Percentiles rank a stretch among this genome's conserved stretches.
These are phyloP conservation scores for Labroides dimidiatus DNA, from an alignment of 2,797 vertebrate species.

Conservation along the genomic window DNA sequence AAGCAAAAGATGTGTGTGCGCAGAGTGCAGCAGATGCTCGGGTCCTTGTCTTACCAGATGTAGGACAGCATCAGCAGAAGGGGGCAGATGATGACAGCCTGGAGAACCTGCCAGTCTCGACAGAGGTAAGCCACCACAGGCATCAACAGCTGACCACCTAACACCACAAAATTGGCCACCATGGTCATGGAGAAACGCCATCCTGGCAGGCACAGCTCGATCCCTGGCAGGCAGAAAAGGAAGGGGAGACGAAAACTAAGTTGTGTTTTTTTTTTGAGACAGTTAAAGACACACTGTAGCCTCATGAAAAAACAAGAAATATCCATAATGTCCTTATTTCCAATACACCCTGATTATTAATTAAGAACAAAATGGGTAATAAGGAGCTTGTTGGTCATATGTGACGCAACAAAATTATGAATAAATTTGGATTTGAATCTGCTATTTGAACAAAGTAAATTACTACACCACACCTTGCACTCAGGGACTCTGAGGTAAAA, in stretches of 20 bases:
- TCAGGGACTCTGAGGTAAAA: neutral
- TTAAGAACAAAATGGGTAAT: no score
- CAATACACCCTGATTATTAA: no score
- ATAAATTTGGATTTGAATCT: neutral
- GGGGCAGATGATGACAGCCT: constrained; percentile 94
- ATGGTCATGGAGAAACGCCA: constrained; percentile 97
- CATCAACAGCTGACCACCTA: constrained; percentile 95
- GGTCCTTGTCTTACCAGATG: constrained; percentile 88
- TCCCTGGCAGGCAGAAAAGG: constrained; percentile 81
- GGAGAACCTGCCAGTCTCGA: constrained; percentile 95
- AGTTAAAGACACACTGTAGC: constrained; percentile 3
- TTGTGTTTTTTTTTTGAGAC: constrained; percentile 3
- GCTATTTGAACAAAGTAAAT: neutral
- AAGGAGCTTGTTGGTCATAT: no score
- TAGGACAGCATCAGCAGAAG: constrained; percentile 95
- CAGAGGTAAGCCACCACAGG: constrained; percentile 93
- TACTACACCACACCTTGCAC: neutral
- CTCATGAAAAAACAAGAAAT: neutral
- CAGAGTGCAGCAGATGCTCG: constrained; percentile 15
- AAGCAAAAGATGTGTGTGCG: neutral
- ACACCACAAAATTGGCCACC: constrained; percentile 93
- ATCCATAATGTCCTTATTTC: neutral
- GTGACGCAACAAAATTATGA: no score
- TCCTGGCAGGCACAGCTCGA: constrained; percentile 93
- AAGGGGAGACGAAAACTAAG: neutral